A percentile compares a stretch with the other conserved stretches of the same genome.
These are phyloP conservation scores for Amblyornis subalaris DNA, from an alignment of 2,113 vertebrate genomes.

Conservation along the genomic window DNA sequence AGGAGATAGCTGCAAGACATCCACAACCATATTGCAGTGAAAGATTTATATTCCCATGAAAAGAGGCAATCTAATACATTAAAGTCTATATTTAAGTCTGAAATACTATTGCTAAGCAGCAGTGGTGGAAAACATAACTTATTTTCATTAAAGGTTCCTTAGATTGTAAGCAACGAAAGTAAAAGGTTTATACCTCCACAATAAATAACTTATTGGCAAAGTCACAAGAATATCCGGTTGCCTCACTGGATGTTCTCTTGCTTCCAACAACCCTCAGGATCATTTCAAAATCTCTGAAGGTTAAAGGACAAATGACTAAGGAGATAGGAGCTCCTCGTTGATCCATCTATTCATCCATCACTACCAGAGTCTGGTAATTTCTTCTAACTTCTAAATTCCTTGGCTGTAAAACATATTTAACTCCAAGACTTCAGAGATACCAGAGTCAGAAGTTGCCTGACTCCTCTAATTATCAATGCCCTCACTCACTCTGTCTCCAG, in stretches of 20 bases:
- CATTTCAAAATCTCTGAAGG: neutral
- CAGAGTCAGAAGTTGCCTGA: neutral
- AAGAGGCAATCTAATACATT: conserved; percentile 47
- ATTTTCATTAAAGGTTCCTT: conserved; percentile 45
- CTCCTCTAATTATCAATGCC: conserved; percentile 4
- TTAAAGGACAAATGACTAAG: neutral
- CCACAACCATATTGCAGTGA: conserved; percentile 48
- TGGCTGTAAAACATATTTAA: neutral
- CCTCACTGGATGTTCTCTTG: neutral
- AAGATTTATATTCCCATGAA: conserved; percentile 54
- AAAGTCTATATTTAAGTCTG: conserved; percentile 46
- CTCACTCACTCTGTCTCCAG: neutral
- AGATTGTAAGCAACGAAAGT: conserved; percentile 10
- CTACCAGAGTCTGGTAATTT: neutral
- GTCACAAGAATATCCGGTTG: neutral
- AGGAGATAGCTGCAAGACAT: conserved; percentile 63
- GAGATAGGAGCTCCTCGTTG: neutral
- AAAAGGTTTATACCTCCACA: conserved; percentile 22
- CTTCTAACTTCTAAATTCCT: neutral
- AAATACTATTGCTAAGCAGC: conserved; percentile 48
- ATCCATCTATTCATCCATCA: neutral
- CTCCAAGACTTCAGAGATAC: neutral
- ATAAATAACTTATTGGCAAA: neutral
- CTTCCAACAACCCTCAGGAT: neutral
- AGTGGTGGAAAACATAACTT: conserved; percentile 31